Conservation (phyloP, 2,113 vertebrate genomes). For the Bubo bubo region DNA sequence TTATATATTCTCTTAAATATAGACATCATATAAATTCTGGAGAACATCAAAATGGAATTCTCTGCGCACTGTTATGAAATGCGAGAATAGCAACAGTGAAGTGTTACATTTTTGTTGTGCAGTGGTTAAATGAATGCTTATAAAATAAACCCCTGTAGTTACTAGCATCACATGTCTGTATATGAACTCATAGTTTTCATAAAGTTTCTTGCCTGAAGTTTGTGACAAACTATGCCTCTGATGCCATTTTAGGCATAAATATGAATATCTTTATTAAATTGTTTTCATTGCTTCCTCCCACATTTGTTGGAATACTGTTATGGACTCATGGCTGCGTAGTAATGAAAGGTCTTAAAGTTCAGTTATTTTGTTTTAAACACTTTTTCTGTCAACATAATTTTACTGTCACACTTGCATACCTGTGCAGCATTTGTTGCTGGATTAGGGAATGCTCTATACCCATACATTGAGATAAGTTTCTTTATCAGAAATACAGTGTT, state of each 20-base stretch:
- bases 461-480: not conserved
- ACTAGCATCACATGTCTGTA: not conserved
- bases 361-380: not conserved
- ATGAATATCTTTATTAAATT: not conserved
- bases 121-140: constrained; percentile 41
- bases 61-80: constrained; percentile 40
- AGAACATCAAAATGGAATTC: not conserved
- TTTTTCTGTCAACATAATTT: not conserved
- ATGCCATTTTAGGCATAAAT: not conserved
- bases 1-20: not conserved
- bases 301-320: not conserved
- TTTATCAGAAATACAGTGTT: not conserved
- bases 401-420: not conserved
- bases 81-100: constrained; percentile 19
- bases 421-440: not conserved
- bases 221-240: not conserved
- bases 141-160: constrained; percentile 39
- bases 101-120: constrained; percentile 54
- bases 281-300: not conserved
- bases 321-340: accelerated
- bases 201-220: not conserved
- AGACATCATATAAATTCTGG: not conserved
- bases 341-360: not conserved
- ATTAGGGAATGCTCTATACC: not conserved
- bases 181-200: not conserved